These are phyloP conservation scores for Cyanoramphus novaezelandiae DNA, from an alignment of 2,113 vertebrate genomes.

Conservation along the genomic window DNA sequence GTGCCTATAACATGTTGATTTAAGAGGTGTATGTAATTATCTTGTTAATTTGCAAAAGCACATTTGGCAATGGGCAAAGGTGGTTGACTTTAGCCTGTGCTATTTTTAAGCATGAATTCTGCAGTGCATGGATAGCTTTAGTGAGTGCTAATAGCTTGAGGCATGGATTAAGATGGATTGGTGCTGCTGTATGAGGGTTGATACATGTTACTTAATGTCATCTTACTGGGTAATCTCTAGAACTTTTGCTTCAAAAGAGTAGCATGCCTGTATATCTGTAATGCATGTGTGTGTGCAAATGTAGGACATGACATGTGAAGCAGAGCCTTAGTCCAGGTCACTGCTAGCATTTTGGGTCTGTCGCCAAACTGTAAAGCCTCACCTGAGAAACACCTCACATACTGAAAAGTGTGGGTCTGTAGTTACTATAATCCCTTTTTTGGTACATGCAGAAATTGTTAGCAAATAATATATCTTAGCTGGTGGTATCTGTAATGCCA, in stretches of 20 bases:
- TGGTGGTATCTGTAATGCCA: neutral
- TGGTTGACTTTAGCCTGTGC: neutral
- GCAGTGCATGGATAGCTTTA: neutral
- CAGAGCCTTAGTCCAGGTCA: neutral
- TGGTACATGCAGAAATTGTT: neutral
- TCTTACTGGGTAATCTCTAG: neutral
- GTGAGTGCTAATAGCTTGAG: neutral
- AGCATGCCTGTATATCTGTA: neutral
- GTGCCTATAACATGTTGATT: neutral
- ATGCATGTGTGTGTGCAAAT: rapidly evolving
- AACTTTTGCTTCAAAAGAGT: neutral
- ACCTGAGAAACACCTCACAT: neutral
- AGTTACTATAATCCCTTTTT: neutral
- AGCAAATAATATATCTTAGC: neutral
- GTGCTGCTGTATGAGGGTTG: neutral
- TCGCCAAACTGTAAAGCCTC: neutral
- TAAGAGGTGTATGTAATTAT: neutral
- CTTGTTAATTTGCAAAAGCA: neutral
- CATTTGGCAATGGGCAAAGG: neutral
- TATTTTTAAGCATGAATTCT: neutral
- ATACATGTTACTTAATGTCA: neutral
- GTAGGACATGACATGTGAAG: neutral
- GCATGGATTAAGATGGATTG: neutral
- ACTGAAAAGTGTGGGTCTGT: neutral
- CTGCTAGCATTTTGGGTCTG: neutral